Base-by-base conservation (phyloP, 2,113 vertebrate genomes). In the Oceanodroma tethys region DNA sequence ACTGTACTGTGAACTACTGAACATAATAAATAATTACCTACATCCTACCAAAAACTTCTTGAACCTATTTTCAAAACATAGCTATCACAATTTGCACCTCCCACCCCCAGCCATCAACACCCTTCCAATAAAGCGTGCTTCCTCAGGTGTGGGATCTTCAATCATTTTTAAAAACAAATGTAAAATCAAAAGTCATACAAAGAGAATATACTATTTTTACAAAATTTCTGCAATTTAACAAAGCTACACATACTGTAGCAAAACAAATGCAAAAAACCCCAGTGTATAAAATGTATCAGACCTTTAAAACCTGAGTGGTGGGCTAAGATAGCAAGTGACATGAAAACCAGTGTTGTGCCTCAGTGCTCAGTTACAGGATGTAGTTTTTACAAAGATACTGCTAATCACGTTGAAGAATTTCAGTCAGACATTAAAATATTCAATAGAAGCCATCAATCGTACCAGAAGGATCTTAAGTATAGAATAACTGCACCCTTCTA, bases 221-320 rank as follows among this genome's bases (percentile, higher is more conserved):
- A 67, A 42, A 63, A 17, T 45, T 34, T 82, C 27, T 82, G 38
- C 62, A 75, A 18, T 58, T 83, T 89, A 89, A 42, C 9, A 23
- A 81, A 76, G 26, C 40, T 81, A 60, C 9, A 68, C 5, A 59
- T 16, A 68, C 13, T 0, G 0, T 2, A 52, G 25, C 9, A 4
- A 76, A 83, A 83, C 15, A 45, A 18, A 78, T 22, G 22, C 25
- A 62, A 67, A 85, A 17, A 1, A 0, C 1, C 16, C 5, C n/a
- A 59, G 17, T 13, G 7, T 36, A 53, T 52, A 79, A 71, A 67
- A 80, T 38, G 3, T 12, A 59, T 53, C 27, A 71, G 38, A 55
- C 7, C 8, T 43, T 38, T 52, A 73, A 60, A 94, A 73, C 23
- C 48, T 43, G 11, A 87, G 40, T 2, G 3, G 23, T 38, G 26